Conservation (phyloP, 2,797 vertebrate species). For the Sarcoramphus papa region DNA sequence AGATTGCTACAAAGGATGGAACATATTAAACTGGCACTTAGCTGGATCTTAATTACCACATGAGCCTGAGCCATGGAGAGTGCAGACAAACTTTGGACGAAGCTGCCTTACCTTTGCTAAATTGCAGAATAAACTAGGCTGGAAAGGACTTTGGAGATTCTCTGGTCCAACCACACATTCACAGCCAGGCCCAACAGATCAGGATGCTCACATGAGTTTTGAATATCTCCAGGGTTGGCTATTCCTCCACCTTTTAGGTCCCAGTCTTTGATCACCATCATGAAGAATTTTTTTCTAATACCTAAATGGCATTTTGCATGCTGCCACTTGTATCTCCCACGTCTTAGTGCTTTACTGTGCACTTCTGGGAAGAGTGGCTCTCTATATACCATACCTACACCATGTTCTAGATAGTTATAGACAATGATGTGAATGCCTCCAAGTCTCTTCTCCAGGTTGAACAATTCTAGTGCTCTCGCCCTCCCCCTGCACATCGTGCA, state of each 20-base stretch:
- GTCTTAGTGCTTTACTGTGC: rapidly evolving
- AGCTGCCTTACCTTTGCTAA: neutral
- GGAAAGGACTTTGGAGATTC: neutral
- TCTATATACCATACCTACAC: neutral
- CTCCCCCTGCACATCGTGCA: neutral
- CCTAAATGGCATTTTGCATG: neutral
- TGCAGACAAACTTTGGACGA: neutral
- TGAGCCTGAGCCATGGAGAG: neutral
- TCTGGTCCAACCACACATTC: neutral
- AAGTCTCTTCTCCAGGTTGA: neutral
- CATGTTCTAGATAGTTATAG: no score
- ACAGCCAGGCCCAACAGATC: neutral
- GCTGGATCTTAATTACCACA: neutral
- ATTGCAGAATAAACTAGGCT: neutral
- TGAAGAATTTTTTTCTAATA: neutral
- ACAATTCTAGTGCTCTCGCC: neutral
- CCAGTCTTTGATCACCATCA: neutral
- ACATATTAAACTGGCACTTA: neutral
- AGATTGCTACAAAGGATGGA: neutral
- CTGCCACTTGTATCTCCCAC: neutral
- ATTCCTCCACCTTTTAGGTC: neutral
- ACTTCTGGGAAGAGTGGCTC: neutral
- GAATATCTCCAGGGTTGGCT: neutral
- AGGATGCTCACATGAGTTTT: neutral
- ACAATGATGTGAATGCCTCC: neutral